Evolutionary conservation across 2,113 vertebrate species (phyloP).

Genomic region (Gymnobelideus leadbeateri): DNA sequence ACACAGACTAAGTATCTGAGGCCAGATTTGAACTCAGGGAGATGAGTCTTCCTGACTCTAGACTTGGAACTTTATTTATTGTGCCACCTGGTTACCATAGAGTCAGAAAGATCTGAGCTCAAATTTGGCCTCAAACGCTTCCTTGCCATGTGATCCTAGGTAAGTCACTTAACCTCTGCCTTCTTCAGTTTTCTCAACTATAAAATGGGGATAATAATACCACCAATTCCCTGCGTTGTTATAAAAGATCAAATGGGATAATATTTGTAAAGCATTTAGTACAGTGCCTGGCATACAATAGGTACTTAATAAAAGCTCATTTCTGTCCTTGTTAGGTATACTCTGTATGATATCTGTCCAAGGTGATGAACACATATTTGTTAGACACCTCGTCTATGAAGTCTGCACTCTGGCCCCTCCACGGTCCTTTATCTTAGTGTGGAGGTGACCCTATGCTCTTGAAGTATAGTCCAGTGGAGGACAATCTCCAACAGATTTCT

Average conservation of each 20-base stretch:
- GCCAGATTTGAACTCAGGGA: too few species aligned
- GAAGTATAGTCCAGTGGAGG: neutral
- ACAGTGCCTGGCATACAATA: neutral
- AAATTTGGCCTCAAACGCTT: neutral
- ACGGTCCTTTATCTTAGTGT: neutral
- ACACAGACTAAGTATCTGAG: too few species aligned
- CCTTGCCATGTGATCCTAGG: too few species aligned
- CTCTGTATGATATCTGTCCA: neutral
- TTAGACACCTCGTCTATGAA: neutral
- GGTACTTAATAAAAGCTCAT: neutral
- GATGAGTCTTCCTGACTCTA: neutral
- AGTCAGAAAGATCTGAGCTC: neutral
- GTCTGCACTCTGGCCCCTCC: neutral
- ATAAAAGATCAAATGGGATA: neutral
- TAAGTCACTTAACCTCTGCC: neutral
- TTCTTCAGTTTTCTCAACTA: neutral
- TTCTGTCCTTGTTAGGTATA: neutral
- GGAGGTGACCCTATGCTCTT: neutral
- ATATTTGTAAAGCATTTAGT: neutral
- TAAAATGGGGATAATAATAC: neutral
- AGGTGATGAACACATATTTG: neutral
- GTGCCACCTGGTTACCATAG: neutral
- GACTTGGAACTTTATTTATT: neutral
- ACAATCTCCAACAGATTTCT: neutral
- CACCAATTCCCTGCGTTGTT: neutral